Evolutionary conservation across 2,113 vertebrate species (phyloP).

Genomic region (Catharus fuscescens): DNA sequence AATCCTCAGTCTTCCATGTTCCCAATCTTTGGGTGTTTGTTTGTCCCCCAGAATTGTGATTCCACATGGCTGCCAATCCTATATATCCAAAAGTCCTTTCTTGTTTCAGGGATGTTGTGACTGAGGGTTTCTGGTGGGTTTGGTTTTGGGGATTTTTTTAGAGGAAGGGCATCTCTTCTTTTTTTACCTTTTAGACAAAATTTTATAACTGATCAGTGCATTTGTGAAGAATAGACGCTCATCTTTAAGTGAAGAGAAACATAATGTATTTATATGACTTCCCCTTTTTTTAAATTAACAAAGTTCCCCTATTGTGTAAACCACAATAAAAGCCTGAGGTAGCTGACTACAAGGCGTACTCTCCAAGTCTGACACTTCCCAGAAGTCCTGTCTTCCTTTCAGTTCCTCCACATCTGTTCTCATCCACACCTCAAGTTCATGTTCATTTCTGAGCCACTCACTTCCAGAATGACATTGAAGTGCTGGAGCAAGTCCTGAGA

Average conservation of each 20-base stretch:
- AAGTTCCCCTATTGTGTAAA: background rate
- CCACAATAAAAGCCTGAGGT: background rate
- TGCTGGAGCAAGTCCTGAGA: background rate
- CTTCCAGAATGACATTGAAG: background rate
- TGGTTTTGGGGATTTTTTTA: accelerated
- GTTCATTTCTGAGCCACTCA: background rate
- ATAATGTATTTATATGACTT: background rate
- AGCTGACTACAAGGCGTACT: background rate
- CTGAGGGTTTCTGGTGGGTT: background rate
- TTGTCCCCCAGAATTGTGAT: background rate
- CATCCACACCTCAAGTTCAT: background rate
- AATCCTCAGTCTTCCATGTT: background rate
- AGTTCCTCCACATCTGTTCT: background rate
- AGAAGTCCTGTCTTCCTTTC: background rate
- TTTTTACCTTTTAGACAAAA: background rate
- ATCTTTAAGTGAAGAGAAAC: background rate
- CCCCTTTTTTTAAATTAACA: background rate
- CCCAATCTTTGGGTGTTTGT: background rate
- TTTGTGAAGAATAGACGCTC: background rate
- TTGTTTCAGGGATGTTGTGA: background rate
- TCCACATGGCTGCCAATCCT: background rate
- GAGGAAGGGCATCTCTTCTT: accelerated
- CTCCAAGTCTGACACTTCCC: background rate
- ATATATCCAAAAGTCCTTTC: background rate
- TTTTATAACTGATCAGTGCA: background rate